These are phyloP conservation scores for Sarcophilus harrisii DNA, from an alignment of 2,797 vertebrate species.

Conservation along the genomic window DNA sequence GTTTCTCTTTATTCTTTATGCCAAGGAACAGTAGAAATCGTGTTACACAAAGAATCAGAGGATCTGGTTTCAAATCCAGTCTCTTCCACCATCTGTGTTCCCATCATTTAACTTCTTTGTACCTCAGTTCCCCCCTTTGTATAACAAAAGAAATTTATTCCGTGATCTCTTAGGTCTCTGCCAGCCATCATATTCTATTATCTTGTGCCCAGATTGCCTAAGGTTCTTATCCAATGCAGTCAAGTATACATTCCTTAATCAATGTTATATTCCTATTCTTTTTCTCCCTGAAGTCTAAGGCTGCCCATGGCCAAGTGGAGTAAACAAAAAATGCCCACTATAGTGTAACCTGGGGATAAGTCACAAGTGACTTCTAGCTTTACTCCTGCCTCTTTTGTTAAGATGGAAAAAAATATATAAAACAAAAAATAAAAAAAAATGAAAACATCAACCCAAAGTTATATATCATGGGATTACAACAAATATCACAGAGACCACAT, in stretches of 20 bases:
- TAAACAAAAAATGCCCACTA: no score
- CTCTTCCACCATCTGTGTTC: background rate
- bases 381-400: background rate
- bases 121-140: background rate
- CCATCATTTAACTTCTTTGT: background rate
- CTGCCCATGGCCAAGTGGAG: background rate
- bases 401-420: background rate
- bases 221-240: background rate
- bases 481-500: background rate
- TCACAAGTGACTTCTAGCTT: background rate
- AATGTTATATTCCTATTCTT: background rate
- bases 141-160: background rate
- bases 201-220: background rate
- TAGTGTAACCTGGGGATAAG: background rate
- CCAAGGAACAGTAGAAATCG: background rate
- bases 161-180: background rate
- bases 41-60: background rate
- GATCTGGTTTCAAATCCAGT: background rate
- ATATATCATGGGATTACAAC: background rate
- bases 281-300: background rate
- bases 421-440: background rate
- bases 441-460: background rate
- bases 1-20: background rate
- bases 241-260: constrained; percentile 4
- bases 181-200: background rate